Conservation (phyloP, 2,113 vertebrate genomes). For the Pachyramphus minor region DNA sequence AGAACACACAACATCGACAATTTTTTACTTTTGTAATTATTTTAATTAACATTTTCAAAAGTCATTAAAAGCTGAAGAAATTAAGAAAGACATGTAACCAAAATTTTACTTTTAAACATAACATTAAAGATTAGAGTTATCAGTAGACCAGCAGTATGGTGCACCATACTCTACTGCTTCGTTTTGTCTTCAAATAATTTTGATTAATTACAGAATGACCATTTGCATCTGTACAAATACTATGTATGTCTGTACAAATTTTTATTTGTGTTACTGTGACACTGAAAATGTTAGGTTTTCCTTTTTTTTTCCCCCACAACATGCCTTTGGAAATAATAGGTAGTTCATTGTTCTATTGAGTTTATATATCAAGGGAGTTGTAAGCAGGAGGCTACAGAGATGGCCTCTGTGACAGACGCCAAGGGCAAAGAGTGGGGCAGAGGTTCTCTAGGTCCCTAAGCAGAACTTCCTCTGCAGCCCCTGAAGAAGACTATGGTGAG, state of each 20-base stretch:
- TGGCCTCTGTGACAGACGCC: not conserved
- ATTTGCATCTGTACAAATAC: not conserved
- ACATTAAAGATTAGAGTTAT: not conserved
- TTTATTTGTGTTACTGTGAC: not conserved
- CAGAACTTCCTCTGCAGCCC: not conserved
- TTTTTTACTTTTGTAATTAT: not conserved
- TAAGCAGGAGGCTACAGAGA: not conserved
- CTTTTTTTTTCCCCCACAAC: not conserved
- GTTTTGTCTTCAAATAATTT: not conserved
- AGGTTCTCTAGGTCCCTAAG: not conserved
- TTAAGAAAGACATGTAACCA: not conserved
- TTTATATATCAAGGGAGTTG: not conserved
- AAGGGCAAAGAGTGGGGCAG: not conserved
- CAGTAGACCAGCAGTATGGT: not conserved
- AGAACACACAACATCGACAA: not conserved
- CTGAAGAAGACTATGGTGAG: not conserved
- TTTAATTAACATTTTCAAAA: not conserved
- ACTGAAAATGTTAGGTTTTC: not conserved
- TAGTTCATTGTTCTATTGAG: fast-evolving
- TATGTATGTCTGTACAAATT: no score
- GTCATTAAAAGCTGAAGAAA: not conserved
- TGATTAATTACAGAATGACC: not conserved
- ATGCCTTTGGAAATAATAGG: not conserved
- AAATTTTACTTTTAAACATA: not conserved
- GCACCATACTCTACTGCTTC: not conserved